Evolutionary conservation across 1,140 invertebrate species (phyloP).

Genomic region (Neodiprion lecontei): DNA sequence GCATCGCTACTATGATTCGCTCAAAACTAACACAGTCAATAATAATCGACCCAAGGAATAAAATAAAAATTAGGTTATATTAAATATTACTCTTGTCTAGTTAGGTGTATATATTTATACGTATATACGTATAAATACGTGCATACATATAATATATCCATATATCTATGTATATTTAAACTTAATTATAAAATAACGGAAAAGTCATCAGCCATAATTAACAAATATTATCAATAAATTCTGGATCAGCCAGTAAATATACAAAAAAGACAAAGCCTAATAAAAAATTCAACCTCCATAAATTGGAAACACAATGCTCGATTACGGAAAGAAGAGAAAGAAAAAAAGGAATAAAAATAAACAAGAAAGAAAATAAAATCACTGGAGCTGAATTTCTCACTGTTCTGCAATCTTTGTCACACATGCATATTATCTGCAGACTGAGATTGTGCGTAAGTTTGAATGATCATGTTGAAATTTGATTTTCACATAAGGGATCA

Average conservation of each 20-base stretch:
- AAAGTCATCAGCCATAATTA: constrained; percentile 1
- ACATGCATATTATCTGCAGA: too few relatives aligned
- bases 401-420: too few relatives aligned
- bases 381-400: background rate
- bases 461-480: too few relatives aligned
- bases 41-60: constrained; percentile 23
- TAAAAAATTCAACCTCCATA: too few relatives aligned
- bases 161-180: too few relatives aligned
- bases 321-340: background rate
- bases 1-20: constrained; percentile 30
- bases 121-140: too few relatives aligned
- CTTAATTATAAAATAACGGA: too few relatives aligned
- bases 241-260: background rate
- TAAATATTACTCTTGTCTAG: too few relatives aligned
- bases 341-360: background rate
- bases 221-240: background rate
- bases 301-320: background rate
- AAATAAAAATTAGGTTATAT: background rate
- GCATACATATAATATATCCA: too few relatives aligned
- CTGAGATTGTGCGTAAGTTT: too few relatives aligned
- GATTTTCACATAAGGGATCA: too few relatives aligned
- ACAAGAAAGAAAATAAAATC: background rate
- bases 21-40: constrained; percentile 28
- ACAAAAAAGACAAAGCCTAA: background rate
- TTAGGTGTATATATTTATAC: too few relatives aligned